Evolutionary conservation across 2,113 vertebrate species (phyloP), one percentile per base, ranked within the genome.

Genomic region (Xiphophorus hellerii): DNA sequence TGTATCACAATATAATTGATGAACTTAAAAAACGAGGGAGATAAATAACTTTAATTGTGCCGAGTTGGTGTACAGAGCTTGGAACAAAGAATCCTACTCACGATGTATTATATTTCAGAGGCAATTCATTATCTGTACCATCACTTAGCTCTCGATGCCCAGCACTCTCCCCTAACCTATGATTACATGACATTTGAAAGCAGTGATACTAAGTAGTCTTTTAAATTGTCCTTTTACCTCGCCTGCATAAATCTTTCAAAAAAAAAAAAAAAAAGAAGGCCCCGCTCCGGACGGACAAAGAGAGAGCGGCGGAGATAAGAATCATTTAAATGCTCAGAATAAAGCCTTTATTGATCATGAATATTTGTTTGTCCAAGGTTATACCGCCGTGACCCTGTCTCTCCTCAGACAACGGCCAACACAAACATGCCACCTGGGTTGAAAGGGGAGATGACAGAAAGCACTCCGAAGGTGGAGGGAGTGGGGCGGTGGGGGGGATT

Each of bases 1-100:
- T 94, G 93, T 94, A 95, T 94, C 93, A 93, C 93, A 94, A 93
- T 93, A 94, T 95, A 95, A 95, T 94, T 95, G 92, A 95, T 95
- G 94, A 93, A 94, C 87, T 93, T 92, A 89, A 92, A 91, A 93
- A 94, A 92, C 75, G 84, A 91, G 86, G 87, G 88, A 94, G 94
- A 94, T 95, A 94, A 94, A 95, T 95, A 95, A 95, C 93, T 95
- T 93, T 94, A 94, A 94, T 94, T 94, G 94, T 92, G 87, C 81
- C 64, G 91, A 93, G 92, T 92, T 91, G 88, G 91, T 90, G 89
- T 93, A 90, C 90, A 87, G 89, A 77, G 90, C 84, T 83, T 76
- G 71, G 84, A 90, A 92, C 82, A 89, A 93, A 94, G 92, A 93
- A 91, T 92, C 87, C 89, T 83, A 84, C 81, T 91, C 83, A 86